Evolutionary conservation across 1,140 invertebrate genomes (phyloP), one percentile per base, ranked within the genome.

Genomic region (Trichomalopsis sarcophagae): DNA sequence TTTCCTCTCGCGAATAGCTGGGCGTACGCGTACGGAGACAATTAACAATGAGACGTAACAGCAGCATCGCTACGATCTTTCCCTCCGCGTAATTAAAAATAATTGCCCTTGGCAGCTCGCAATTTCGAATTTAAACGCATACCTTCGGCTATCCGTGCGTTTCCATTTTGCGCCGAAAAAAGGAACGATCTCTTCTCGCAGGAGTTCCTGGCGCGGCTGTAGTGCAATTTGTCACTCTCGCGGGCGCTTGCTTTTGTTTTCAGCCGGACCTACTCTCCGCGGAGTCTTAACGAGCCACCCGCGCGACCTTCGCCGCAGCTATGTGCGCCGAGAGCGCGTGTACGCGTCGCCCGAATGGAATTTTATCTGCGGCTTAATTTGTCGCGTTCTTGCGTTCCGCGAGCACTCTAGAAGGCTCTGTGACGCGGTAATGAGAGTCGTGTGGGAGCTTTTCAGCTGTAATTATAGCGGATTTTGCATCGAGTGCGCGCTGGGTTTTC

Each of bases 81-180:
- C 55, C n/a, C 69, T 14, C 23, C 69, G 69, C 69, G 69, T 33
- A 71, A 71, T 71, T 71, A 33, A 71, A 33, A 33, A 71, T 71
- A 71, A 33, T 71, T 71, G 27, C 4, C 23, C 27, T 27, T n/a
- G 23, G 23, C 9, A 27, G 21, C 68, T 11, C n/a, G 68, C 27
- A 33, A 71, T 30, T 71, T 30, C 69, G 17, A 71, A 30, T 33
- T 71, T 11, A 71, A 33, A n/a, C 69, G 23, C 69, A 9, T 27
- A 14, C 68, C 9, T 7, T 11, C 27, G 2, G 27, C 23, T 71
- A 33, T 62, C 55, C 50, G 17, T 1, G 40, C 6, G 40, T 44
- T 44, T 44, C 40, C 40, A 44, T 44, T 9, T 9, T 44, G 40
- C 40, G 40, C 40, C 1, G 10, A 7, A 44, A 44, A 55, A 17